Evolutionary conservation across 2,113 vertebrate genomes (phyloP).

Genomic region (Aplodontia rufa): DNA sequence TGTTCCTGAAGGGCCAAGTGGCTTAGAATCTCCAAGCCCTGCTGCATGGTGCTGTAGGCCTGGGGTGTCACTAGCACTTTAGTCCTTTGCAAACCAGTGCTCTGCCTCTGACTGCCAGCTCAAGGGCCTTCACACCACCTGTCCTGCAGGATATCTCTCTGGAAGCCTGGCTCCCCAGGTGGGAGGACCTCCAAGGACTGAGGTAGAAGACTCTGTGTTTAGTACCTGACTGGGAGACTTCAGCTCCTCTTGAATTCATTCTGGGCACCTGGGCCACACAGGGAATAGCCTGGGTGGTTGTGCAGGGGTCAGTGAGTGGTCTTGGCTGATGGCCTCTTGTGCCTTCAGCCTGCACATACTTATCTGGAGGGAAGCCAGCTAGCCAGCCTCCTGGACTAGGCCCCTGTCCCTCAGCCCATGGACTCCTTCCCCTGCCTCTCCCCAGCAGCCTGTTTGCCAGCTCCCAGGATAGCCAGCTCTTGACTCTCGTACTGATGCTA

Average conservation of each 20-base stretch:
- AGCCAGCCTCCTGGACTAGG: neutral
- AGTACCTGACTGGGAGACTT: neutral
- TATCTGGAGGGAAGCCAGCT: neutral
- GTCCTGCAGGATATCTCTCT: neutral
- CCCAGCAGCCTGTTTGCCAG: neutral
- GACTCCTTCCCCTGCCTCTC: neutral
- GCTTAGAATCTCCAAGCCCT: neutral
- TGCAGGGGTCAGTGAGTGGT: neutral
- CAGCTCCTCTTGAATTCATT: neutral
- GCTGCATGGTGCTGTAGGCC: no score
- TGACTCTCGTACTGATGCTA: neutral
- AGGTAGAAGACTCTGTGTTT: neutral
- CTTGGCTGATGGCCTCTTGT: neutral
- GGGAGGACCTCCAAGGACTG: no score
- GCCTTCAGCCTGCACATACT: neutral
- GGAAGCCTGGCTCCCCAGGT: neutral
- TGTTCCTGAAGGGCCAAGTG: neutral
- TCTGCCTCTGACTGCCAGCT: neutral
- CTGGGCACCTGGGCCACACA: neutral
- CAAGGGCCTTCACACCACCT: neutral
- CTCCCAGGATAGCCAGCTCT: fast-evolving
- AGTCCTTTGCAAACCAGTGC: neutral
- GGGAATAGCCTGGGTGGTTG: neutral
- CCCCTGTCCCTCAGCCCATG: no score
- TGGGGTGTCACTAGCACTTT: fast-evolving